Percentiles rank a stretch among this genome's conserved stretches.
phyloP scores from a whole-genome alignment of 2,797 vertebrate genomes.

The Rhinatrema bivittatum region DNA sequence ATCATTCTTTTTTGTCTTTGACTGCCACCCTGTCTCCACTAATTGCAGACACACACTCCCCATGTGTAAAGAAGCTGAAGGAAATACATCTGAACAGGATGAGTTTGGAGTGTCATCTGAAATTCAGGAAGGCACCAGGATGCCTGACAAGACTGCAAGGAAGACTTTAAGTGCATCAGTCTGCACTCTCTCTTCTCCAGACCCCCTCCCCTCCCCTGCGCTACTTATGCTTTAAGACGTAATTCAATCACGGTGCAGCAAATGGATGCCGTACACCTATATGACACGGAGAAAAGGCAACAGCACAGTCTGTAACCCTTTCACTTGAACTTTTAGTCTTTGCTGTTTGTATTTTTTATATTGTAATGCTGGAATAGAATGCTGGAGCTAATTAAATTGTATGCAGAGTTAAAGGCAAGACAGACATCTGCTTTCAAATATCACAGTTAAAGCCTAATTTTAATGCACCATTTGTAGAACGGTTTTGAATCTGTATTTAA shows the following conservation, averaged over 20 bases:
- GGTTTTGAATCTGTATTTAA: too few species aligned
- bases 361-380: not conserved
- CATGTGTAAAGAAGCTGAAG: constrained; percentile 26
- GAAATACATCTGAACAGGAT: constrained; percentile 21
- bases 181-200: constrained; percentile 70
- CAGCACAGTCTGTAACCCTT: constrained; percentile 6
- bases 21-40: not conserved
- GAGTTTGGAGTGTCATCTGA: constrained; percentile 79
- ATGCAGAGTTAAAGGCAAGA: too few species aligned
- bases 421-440: too few species aligned
- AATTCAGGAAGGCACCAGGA: constrained; percentile 79
- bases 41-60: constrained; percentile 9
- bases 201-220: constrained; percentile 42
- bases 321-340: constrained; percentile 8
- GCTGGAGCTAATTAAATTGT: too few species aligned
- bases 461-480: too few species aligned
- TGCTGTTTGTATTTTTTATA: constrained; percentile 7
- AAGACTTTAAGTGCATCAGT: constrained; percentile 88
- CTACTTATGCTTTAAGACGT: constrained; percentile 51
- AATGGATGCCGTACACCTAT: constrained; percentile 38
- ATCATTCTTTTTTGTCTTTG: not conserved
- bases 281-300: constrained; percentile 21
- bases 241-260: constrained; percentile 52
- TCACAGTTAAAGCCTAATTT: too few species aligned
- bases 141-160: constrained; percentile 75